Conservation (phyloP, 2,797 vertebrate species). For the Astyanax mexicanus region DNA sequence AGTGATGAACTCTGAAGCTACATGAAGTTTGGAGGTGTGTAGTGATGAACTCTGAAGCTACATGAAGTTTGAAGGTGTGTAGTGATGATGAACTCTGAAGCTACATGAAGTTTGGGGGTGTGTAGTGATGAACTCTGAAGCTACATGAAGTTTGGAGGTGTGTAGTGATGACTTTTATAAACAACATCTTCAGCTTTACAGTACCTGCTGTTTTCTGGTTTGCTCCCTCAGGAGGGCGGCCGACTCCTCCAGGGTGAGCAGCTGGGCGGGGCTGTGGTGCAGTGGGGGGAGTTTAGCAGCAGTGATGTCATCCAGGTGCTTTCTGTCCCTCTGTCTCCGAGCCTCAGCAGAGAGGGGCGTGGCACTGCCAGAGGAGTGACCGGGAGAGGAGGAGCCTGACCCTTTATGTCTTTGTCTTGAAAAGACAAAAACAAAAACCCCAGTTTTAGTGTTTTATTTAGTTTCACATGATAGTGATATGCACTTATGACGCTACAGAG, state of each 20-base stretch:
- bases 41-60: too few species aligned
- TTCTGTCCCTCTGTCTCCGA: conserved; percentile 79
- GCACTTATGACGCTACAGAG: too few species aligned
- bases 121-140: too few species aligned
- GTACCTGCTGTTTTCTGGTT: conserved; percentile 85
- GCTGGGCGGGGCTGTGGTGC: conserved; percentile 80
- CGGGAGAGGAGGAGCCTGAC: conserved; percentile 70
- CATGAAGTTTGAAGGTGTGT: too few species aligned
- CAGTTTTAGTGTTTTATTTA: too few species aligned
- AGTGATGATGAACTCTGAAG: too few species aligned
- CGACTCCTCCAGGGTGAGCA: conserved; percentile 88
- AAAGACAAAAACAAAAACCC: conserved; percentile 34
- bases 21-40: too few species aligned
- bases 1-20: too few species aligned
- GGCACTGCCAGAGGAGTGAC: conserved; percentile 64
- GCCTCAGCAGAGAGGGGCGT: conserved; percentile 76
- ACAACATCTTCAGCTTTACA: conserved; percentile 1
- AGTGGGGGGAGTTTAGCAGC: conserved; percentile 88
- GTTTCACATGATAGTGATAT: too few species aligned
- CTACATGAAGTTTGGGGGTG: too few species aligned
- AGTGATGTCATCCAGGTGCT: conserved; percentile 92
- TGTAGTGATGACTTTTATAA: too few species aligned
- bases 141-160: too few species aligned
- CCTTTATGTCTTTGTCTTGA: conserved; percentile 79
- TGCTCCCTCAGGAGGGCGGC: conserved; percentile 84